phyloP scores from a whole-genome alignment of 2,888 invertebrate genomes.

The Copidosoma aretas region DNA sequence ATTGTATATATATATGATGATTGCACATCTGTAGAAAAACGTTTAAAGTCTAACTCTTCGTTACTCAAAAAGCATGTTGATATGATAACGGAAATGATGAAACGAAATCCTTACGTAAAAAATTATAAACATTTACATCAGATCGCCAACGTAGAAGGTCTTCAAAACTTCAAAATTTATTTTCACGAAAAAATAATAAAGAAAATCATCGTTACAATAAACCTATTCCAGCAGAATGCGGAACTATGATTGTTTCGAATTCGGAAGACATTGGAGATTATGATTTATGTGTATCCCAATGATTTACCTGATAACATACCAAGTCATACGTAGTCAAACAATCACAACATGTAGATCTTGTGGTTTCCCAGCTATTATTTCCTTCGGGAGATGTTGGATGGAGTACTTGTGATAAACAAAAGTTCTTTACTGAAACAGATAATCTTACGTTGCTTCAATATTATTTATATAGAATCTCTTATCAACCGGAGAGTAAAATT shows the following conservation, averaged over 20 bases:
- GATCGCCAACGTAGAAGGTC: not conserved
- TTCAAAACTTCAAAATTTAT: constrained; percentile 7
- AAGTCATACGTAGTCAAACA: constrained; percentile 14
- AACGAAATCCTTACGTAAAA: not conserved
- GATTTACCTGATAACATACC: not conserved
- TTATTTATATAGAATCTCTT: constrained; percentile 13
- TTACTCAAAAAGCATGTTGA: not conserved
- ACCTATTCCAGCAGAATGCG: not conserved
- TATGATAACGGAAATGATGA: not conserved
- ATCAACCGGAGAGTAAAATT: constrained; percentile 1
- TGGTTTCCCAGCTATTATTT: constrained; percentile 29
- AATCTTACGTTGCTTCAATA: constrained; percentile 15
- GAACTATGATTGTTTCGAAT: constrained; percentile 22
- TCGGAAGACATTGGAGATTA: not conserved
- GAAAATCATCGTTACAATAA: not conserved
- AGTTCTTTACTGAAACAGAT: not conserved
- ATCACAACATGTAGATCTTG: constrained; percentile 26
- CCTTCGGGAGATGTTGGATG: constrained; percentile 28
- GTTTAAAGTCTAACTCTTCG: not conserved
- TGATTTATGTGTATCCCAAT: constrained; percentile 28
- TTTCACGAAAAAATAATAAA: constrained; percentile 5
- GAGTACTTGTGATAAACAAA: constrained; percentile 9
- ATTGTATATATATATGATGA: constrained; percentile 6
- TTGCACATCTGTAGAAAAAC: not conserved
- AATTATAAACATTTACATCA: constrained; percentile 2